Evolutionary conservation across 2,113 vertebrate species (phyloP), one percentile per base, ranked within the genome.

Genomic region (Ploceus nigricollis): DNA sequence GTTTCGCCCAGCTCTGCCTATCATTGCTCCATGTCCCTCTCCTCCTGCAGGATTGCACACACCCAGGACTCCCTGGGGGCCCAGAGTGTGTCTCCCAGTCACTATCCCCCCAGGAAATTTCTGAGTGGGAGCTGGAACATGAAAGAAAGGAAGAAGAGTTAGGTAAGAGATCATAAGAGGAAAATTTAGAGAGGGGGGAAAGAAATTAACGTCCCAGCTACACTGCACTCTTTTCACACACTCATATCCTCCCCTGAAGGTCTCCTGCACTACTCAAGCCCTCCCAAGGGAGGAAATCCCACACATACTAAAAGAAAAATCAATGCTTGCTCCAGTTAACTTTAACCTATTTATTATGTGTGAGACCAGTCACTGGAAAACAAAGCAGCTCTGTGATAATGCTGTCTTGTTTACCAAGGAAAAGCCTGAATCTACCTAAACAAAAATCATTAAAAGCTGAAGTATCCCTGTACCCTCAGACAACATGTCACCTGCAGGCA

Each of bases 291-390:
- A 91, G 70, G 69, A 93, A 94, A 87, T 84, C 75, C 78, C 78
- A 82, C 61, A 79, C 1, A 2, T 44, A 69, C 61, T 69, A 64
- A 63, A 42, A 89, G 42, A 94, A 95, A 95, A 96, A 94, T 85
- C 90, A 90, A 69, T 90, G 61, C 44, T 87, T 79, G 44, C 48
- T 91, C 82, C 70, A 79, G 61, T 93, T 95, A 89, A 91, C 87
- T 89, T 91, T 91, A 90, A 90, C 73, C 53, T 91, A 90, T 95
- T 91, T 94, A 90, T 79, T 48, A 82, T 44, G 53, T 91, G 95
- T 60, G 70, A 96, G 78, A 76, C 57, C 54, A 82, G 50, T 47
- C 84, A 47, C 37, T 37, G 61, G 66, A 87, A 94, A 95, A 90
- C 85, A 96, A 95, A 94, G 82, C 73, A 91, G 70, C 33, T 69